Evolutionary conservation across 2,113 vertebrate genomes (phyloP).

Genomic region (Gobio gobio): DNA sequence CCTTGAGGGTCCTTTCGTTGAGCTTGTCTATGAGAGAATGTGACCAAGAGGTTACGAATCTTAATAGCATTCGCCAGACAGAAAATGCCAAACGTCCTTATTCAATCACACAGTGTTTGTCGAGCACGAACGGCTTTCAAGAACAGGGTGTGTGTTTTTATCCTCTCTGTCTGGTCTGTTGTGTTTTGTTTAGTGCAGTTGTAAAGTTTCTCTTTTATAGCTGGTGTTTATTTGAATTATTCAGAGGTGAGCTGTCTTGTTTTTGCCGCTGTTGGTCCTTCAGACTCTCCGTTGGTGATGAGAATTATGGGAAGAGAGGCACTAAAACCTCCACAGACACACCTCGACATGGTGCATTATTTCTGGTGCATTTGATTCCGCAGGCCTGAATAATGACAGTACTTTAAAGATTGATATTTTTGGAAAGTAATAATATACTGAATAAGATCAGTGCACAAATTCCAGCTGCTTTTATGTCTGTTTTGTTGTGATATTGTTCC

Average conservation of each 20-base stretch:
- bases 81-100: constrained; percentile 20
- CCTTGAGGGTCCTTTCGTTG: background rate
- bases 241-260: constrained; percentile 66
- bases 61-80: background rate
- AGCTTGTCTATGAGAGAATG: background rate
- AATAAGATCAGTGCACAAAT: background rate
- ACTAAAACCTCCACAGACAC: background rate
- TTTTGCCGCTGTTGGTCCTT: background rate
- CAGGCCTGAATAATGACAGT: background rate
- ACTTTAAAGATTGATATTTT: background rate
- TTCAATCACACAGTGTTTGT: background rate
- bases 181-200: constrained; percentile 22
- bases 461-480: background rate
- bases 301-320: background rate
- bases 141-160: background rate
- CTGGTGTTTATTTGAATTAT: constrained; percentile 71
- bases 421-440: background rate
- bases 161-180: background rate
- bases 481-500: background rate
- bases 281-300: background rate
- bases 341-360: background rate
- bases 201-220: constrained; percentile 63
- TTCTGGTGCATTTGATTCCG: background rate
- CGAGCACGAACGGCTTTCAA: background rate
- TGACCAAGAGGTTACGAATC: constrained; percentile 1